A percentile compares a stretch with the other conserved stretches of the same genome.
Conservation (phyloP, 1,140 invertebrate species). For the Cryptotermes secundus region DNA sequence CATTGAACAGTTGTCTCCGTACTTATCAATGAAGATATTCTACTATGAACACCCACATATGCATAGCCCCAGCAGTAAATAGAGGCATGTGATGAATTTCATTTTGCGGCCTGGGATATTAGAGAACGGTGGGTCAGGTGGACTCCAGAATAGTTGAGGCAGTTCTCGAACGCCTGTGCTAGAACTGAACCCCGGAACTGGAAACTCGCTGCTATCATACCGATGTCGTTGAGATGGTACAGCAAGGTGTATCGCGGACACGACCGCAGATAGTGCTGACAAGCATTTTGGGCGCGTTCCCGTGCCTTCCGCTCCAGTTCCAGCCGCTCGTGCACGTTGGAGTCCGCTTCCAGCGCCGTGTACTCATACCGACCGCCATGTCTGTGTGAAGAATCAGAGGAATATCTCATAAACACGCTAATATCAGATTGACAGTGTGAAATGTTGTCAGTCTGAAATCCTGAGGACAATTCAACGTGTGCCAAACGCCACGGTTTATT, state of each 20-base stretch:
- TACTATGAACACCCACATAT: too few relatives aligned
- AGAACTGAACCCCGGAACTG: constrained; percentile 30
- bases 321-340: constrained; percentile 58
- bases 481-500: too few relatives aligned
- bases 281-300: constrained; percentile 61
- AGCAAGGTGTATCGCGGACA: constrained; percentile 70
- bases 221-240: constrained; percentile 75
- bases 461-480: too few relatives aligned
- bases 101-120: neutral
- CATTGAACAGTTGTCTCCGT: too few relatives aligned
- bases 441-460: neutral
- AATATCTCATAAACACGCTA: neutral
- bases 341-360: constrained; percentile 61
- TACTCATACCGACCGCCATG: constrained; percentile 64
- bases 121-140: neutral
- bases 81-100: too few relatives aligned
- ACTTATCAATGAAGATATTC: too few relatives aligned
- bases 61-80: too few relatives aligned
- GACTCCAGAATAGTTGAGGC: neutral
- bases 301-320: constrained; percentile 63
- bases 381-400: constrained; percentile 41
- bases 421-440: too few relatives aligned
- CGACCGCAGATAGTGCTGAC: constrained; percentile 63
- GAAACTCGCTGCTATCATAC: too few relatives aligned
- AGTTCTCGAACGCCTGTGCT: neutral